A percentile compares a stretch with the other conserved stretches of the same genome.
Conservation (phyloP, 2,797 vertebrate species). For the Rhincodon typus region DNA sequence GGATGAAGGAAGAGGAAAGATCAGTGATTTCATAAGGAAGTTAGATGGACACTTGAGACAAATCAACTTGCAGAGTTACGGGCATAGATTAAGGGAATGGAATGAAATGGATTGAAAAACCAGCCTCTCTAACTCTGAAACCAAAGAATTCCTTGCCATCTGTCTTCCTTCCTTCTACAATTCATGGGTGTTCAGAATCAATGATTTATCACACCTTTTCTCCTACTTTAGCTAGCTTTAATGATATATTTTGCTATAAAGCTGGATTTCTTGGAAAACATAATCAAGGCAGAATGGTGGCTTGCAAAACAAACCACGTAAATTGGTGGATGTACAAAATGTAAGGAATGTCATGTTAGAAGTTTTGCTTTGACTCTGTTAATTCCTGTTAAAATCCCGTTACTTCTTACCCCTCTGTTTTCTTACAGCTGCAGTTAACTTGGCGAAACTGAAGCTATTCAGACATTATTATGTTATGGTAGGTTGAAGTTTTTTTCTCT, state of each 20-base stretch:
- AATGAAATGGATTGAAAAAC: neutral
- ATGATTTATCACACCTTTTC: neutral
- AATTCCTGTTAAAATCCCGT: neutral
- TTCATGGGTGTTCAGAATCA: neutral
- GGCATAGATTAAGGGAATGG: neutral
- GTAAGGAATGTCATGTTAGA: neutral
- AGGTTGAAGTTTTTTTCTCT: constrained; percentile 46
- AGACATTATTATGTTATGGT: constrained; percentile 82
- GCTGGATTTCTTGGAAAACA: neutral
- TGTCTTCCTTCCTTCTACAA: neutral
- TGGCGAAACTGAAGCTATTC: constrained; percentile 79
- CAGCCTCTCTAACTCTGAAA: neutral
- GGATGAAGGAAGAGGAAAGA: neutral
- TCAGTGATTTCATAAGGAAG: neutral
- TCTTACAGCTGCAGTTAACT: constrained; percentile 68
- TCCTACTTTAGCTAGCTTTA: neutral
- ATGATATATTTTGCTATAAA: neutral
- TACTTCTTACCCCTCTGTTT: neutral
- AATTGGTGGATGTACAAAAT: neutral
- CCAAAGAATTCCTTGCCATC: neutral
- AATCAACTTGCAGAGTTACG: neutral
- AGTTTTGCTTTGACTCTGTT: neutral
- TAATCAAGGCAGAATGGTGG: neutral
- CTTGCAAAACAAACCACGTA: neutral
- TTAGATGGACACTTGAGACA: neutral